Evolutionary conservation across 2,113 vertebrate species (phyloP), one percentile per base, ranked within the genome.

Genomic region (Pyrgilauda ruficollis): DNA sequence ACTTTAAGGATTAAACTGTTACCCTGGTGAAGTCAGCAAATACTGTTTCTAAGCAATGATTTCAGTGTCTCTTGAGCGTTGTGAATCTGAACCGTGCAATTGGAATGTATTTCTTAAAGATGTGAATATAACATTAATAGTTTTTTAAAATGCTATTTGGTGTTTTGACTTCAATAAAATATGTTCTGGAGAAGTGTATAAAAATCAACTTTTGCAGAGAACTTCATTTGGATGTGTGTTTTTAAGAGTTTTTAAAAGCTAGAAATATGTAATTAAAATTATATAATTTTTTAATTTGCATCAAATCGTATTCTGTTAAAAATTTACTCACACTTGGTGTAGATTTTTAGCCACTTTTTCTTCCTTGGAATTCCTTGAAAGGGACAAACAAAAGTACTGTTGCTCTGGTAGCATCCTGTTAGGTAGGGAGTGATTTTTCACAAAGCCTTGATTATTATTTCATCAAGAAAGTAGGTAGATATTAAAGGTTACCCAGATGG

Each of bases 1-100:
- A 97, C 97, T 97, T 98, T 98, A 96, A 97, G 97, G 98, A 98
- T 98, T 98, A 98, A 97, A 95, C 97, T 97, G 98, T 98, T 98
- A 94, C 98, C 98, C 95, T 91, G 96, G 98, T 97, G 97, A 98
- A 97, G 96, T 97, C 97, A 97, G 97, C 97, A 98, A 98, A 98
- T 97, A 98, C 95, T 97, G 97, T 98, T 97, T 97, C 98, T 97
- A 98, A 98, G 97, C 75, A 96, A 97, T 98, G 96, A 96, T 92
- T 97, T 98, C 97, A 97, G 97, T 96, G 94, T 96, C 97, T 98
- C 97, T 91, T 75, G 92, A 97, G 97, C 77, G 28, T 97, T 97
- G 97, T 97, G 96, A 98, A 98, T 98, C 95, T 97, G 95, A 95
- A 95, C 69, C 0, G 9, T 93, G 94, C 53, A 66, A 96, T 66